Conservation (phyloP, 2,797 vertebrate genomes). For the Apodemus agrarius region DNA sequence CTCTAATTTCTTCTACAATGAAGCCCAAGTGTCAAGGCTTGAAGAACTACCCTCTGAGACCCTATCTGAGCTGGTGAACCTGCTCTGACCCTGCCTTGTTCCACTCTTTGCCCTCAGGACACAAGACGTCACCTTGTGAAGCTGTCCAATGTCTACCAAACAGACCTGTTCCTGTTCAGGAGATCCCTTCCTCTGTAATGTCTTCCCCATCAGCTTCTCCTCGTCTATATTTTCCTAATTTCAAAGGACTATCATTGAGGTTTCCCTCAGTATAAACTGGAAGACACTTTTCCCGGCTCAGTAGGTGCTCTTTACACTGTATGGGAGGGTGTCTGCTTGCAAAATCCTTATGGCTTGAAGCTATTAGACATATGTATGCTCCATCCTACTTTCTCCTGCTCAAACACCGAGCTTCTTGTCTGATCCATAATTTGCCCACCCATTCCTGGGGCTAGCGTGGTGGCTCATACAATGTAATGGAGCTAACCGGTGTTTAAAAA, state of each 20-base stretch:
- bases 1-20: background rate
- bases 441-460: background rate
- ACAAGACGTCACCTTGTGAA: rapidly evolving
- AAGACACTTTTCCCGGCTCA: background rate
- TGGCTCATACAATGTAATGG: background rate
- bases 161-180: background rate
- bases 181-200: background rate
- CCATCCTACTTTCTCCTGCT: background rate
- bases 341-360: background rate
- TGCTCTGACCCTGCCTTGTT: background rate
- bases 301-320: background rate
- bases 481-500: background rate
- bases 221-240: background rate
- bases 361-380: background rate
- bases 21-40: background rate
- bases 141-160: rapidly evolving
- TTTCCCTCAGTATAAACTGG: background rate
- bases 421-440: background rate
- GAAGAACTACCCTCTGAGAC: background rate
- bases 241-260: background rate
- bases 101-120: rapidly evolving
- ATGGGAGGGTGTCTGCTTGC: background rate
- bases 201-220: background rate
- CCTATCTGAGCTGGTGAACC: background rate
- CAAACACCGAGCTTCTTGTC: background rate